Conservation (phyloP, 2,113 vertebrate species). For the Polyodon spathula region DNA sequence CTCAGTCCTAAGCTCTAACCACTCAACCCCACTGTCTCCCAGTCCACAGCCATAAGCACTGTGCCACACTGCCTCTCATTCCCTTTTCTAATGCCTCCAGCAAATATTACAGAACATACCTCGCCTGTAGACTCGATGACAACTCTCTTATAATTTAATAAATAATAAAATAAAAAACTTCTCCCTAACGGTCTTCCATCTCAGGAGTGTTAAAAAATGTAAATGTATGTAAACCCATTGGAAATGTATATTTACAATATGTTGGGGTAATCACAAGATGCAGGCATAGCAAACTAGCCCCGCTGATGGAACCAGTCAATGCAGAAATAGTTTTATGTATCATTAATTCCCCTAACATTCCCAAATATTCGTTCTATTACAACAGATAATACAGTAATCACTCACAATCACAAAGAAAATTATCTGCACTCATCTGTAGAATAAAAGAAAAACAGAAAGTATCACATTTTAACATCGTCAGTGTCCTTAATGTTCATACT, state of each 20-base stretch:
- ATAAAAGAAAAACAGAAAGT: slow-evolving; percentile 28
- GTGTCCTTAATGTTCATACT: slow-evolving; percentile 64
- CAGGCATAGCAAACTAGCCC: slow-evolving; percentile 51
- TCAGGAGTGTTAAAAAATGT: slow-evolving; percentile 43
- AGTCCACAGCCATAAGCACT: too few species aligned
- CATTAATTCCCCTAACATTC: slow-evolving; percentile 70
- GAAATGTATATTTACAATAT: slow-evolving; percentile 63
- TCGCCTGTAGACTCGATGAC: slow-evolving; percentile 4
- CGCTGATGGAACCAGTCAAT: slow-evolving; percentile 64
- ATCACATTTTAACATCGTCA: slow-evolving; percentile 44
- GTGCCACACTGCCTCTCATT: too few species aligned
- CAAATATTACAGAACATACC: too few species aligned
- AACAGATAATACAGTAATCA: slow-evolving; percentile 58
- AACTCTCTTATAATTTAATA: slow-evolving; percentile 57
- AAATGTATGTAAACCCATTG: slow-evolving; percentile 56
- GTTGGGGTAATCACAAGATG: slow-evolving; percentile 64
- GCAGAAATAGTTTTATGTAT: slow-evolving; percentile 74
- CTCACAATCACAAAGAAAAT: slow-evolving; percentile 60
- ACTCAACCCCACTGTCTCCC: too few species aligned
- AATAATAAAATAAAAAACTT: slow-evolving; percentile 28
- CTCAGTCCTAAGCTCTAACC: too few species aligned
- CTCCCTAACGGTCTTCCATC: slow-evolving; percentile 46
- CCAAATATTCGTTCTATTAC: slow-evolving; percentile 57
- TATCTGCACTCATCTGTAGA: slow-evolving; percentile 57
- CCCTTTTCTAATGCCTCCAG: too few species aligned